Percentiles rank a stretch among this genome's conserved stretches.
Evolutionary conservation across 2,797 vertebrate genomes (phyloP).

Genomic region (Bucorvus abyssinicus): DNA sequence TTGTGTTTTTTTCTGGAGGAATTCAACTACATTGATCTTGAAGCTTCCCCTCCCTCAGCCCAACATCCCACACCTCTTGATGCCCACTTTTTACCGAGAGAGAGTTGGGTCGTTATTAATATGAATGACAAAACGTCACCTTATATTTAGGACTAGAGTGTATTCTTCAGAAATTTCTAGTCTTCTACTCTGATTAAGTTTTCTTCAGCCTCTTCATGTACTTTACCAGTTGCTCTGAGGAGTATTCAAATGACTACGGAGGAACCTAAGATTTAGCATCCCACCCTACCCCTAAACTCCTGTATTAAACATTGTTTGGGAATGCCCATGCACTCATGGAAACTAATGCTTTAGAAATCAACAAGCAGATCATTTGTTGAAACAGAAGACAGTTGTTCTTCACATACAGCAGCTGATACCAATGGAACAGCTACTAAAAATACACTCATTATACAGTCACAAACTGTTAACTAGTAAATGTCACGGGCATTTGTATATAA

Average conservation of each 20-base stretch:
- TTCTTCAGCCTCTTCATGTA: not conserved
- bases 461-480: not conserved
- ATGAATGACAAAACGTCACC: not conserved
- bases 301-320: not conserved
- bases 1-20: not conserved
- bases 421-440: slow-evolving; percentile 4
- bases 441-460: not conserved
- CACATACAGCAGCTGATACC: slow-evolving; percentile 1
- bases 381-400: slow-evolving; percentile 24
- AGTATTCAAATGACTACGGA: not conserved
- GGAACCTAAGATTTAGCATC: not conserved
- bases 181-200: not conserved
- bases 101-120: not conserved
- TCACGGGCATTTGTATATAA: not conserved
- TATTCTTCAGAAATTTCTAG: not conserved
- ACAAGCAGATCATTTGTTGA: slow-evolving; percentile 43
- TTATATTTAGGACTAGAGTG: not conserved
- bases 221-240: not conserved
- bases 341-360: slow-evolving; percentile 1
- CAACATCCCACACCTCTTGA: not conserved
- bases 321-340: not conserved
- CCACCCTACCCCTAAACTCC: not conserved
- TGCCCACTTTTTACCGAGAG: not conserved
- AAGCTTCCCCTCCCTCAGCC: not conserved
- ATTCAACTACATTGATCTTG: not conserved